Evolutionary conservation across 2,113 vertebrate genomes (phyloP), one percentile per base, ranked within the genome.

Genomic region (Mellivora capensis): DNA sequence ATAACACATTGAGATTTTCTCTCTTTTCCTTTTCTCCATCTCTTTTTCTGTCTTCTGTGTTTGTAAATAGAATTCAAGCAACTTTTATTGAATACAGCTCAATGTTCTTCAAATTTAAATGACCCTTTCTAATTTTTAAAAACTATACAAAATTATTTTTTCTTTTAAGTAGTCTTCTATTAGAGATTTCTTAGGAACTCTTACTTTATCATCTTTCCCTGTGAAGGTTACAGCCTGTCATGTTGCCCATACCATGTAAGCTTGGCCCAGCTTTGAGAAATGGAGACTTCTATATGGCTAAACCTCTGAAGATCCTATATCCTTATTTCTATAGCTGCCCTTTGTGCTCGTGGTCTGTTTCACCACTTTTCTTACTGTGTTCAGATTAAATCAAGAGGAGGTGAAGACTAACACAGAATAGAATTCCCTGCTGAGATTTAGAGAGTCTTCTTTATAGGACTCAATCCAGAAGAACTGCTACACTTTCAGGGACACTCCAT

Each of bases 21-120:
- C 31, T 83, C 80, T 87, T 85, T 93, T 34, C 15, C 85, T 87
- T 72, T 11, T 59, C 49, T 76, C 76, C 25, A 34, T 89, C 39
- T 72, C 77, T 90, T 83, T 81, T 77, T 39, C 44, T 12, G 67
- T 83, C 23, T 39, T 86, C 64, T 25, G 3, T 94, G 52, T 27
- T 74, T 80, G 20, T 96, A 94, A 90, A 59, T 44, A 92, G 37
- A 95, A 94, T 79, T 92, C 69, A 87, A 52, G 54, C 49, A 76
- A 71, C 37, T 86, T 84, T 85, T 39, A 95, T 44, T 49, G 64
- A 89, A 29, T 54, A 64, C 0, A 82, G 5, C 71, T 81, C 37
- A 37, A 49, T 76, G 31, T 88, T 72, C 27, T 34, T 64, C 61
- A 67, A n/a, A 64, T 93, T 83, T 87, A 72, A 82, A 39, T 74